Conservation (phyloP, 2,888 invertebrate species). For the Lycia hirtaria region DNA sequence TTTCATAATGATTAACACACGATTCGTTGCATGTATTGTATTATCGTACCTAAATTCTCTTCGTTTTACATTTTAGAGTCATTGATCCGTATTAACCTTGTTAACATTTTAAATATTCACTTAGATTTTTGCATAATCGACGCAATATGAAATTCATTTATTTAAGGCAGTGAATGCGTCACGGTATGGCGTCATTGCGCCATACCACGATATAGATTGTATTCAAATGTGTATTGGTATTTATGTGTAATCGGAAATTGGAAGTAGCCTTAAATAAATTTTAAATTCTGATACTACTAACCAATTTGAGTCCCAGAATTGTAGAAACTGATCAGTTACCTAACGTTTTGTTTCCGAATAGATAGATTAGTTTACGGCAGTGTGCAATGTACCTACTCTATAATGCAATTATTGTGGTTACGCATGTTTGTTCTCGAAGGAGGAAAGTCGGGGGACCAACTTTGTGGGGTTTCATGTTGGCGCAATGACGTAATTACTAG, state of each 20-base stretch:
- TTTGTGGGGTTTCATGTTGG: slow-evolving; percentile 63
- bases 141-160: neutral
- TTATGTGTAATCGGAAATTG: neutral
- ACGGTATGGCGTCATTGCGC: too few species aligned
- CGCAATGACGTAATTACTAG: slow-evolving; percentile 45
- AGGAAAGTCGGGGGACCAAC: slow-evolving; percentile 54
- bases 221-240: neutral
- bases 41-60: neutral
- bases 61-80: slow-evolving; percentile 3
- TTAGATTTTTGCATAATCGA: too few species aligned
- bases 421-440: slow-evolving; percentile 60
- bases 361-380: slow-evolving; percentile 40
- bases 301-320: neutral
- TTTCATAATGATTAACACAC: neutral
- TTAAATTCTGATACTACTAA: too few species aligned
- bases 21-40: neutral
- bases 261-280: neutral
- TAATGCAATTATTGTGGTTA: slow-evolving; percentile 73
- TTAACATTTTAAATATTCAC: too few species aligned
- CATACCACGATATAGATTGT: too few species aligned
- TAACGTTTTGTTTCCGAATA: slow-evolving; percentile 27
- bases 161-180: too few species aligned
- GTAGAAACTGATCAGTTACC: neutral
- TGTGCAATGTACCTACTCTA: slow-evolving; percentile 47
- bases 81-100: slow-evolving; percentile 5